Percentiles rank a stretch among this genome's conserved stretches.
Evolutionary conservation across 2,113 vertebrate species (phyloP).

Genomic region (Platycercus adscitus): DNA sequence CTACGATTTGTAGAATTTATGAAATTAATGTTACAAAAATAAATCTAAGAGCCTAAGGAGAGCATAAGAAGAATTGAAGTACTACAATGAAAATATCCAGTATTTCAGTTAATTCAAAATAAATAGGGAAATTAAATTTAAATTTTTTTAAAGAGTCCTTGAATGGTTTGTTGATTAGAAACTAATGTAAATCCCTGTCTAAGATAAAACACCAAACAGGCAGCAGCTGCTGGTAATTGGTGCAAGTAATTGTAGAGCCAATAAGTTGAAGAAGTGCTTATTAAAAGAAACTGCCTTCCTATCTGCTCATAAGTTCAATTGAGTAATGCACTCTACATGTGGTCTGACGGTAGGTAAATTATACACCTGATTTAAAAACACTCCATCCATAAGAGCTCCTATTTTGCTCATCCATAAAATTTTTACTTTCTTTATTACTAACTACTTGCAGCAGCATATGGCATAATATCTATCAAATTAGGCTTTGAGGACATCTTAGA

Average conservation of each 20-base stretch:
- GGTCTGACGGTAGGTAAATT: constrained; percentile 87
- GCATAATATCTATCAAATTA: constrained; percentile 89
- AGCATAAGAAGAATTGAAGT: constrained; percentile 44
- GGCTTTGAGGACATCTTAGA: constrained; percentile 85
- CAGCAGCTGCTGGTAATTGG: constrained; percentile 89
- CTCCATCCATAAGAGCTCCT: constrained; percentile 86
- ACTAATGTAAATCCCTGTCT: constrained; percentile 83
- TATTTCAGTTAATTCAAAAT: constrained; percentile 80
- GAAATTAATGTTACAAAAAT: not conserved
- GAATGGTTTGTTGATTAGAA: constrained; percentile 88
- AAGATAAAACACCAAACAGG: constrained; percentile 83
- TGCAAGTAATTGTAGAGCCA: constrained; percentile 88
- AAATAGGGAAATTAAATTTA: constrained; percentile 80
- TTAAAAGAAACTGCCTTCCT: constrained; percentile 86
- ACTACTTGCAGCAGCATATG: constrained; percentile 81
- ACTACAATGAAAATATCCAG: constrained; percentile 74
- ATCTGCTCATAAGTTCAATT: constrained; percentile 85
- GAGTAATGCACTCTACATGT: constrained; percentile 86
- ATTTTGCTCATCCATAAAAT: constrained; percentile 87
- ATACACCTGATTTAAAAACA: constrained; percentile 90
- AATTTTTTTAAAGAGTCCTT: constrained; percentile 82
- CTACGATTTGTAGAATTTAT: not conserved
- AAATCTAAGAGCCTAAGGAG: not conserved
- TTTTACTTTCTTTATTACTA: constrained; percentile 87
- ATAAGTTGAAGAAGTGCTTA: constrained; percentile 89